phyloP scores from a whole-genome alignment of 2,797 vertebrate genomes.

The Gymnopithys bicolor region DNA sequence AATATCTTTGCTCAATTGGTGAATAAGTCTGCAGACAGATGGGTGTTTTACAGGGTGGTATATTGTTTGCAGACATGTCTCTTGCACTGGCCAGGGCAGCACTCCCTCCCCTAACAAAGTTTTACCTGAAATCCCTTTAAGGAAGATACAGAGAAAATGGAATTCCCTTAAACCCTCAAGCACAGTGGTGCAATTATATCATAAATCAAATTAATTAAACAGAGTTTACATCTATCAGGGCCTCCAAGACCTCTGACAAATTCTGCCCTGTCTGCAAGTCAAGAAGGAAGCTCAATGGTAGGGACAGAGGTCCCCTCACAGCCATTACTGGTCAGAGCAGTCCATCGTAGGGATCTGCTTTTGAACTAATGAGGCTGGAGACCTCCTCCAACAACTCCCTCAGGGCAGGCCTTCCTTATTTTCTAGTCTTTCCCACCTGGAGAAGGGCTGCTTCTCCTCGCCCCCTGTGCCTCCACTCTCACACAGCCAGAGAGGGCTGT shows the following conservation, averaged over 20 bases:
- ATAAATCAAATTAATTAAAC: slow-evolving; percentile 59
- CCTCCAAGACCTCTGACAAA: not conserved
- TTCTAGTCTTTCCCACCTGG: not conserved
- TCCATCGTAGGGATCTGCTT: accelerated
- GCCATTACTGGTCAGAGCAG: not conserved
- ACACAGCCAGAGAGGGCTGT: accelerated
- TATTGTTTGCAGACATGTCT: not conserved
- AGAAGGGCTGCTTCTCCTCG: not conserved
- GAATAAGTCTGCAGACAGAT: not conserved
- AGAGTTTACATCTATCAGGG: slow-evolving; percentile 9
- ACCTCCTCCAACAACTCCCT: not conserved
- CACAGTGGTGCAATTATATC: slow-evolving; percentile 16
- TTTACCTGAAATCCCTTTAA: slow-evolving; percentile 23
- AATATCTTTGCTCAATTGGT: not conserved
- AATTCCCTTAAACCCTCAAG: slow-evolving; percentile 31
- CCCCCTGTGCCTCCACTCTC: not conserved
- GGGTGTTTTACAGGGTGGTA: too few relatives aligned
- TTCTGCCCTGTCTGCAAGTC: not conserved
- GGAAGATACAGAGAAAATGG: not conserved
- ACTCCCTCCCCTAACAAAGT: not conserved
- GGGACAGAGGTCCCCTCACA: not conserved
- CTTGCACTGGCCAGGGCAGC: not conserved
- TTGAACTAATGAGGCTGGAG: not conserved
- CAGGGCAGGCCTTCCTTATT: not conserved
- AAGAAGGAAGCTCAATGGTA: not conserved